phyloP scores from a whole-genome alignment of 2,113 vertebrate species.

The Mirounga angustirostris region DNA sequence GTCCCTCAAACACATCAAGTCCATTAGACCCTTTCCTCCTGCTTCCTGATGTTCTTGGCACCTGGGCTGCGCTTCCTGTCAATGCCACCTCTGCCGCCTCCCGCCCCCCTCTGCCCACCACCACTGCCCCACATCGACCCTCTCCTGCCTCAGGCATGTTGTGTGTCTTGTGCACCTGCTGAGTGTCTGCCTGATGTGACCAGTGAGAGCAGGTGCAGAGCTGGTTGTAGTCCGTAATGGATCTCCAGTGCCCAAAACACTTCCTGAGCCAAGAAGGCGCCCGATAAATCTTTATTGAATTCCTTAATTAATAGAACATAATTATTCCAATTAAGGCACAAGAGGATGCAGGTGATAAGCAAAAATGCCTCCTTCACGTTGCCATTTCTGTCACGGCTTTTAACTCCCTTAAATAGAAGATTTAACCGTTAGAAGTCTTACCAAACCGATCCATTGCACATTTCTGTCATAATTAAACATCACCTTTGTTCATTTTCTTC shows the following conservation, averaged over 20 bases:
- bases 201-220: neutral
- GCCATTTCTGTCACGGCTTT: neutral
- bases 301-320: neutral
- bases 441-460: rapidly evolving
- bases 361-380: neutral
- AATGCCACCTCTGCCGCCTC: neutral
- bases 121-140: rapidly evolving
- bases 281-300: neutral
- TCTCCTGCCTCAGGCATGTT: neutral
- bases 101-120: rapidly evolving
- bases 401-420: neutral
- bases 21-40: neutral
- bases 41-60: neutral
- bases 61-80: neutral
- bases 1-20: neutral
- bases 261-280: neutral
- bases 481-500: neutral
- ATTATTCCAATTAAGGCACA: neutral
- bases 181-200: rapidly evolving
- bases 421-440: neutral
- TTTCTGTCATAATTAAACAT: neutral
- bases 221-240: neutral
- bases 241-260: neutral
- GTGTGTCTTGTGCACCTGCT: neutral
- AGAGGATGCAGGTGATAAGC: neutral